Evolutionary conservation across 2,888 invertebrate genomes (phyloP).

Genomic region (Lacanobia oleracea): DNA sequence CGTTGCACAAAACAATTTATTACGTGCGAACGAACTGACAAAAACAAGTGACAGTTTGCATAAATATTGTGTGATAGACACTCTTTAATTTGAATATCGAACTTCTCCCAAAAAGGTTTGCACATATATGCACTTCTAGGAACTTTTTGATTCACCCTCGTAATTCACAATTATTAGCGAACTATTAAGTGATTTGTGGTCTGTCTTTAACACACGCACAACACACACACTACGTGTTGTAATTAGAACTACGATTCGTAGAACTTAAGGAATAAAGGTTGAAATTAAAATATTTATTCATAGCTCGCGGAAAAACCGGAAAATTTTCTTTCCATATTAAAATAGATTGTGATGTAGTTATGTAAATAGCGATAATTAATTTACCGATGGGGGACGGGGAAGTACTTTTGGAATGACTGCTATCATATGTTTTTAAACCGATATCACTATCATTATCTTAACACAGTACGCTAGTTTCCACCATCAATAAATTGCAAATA

Average conservation of each 20-base stretch:
- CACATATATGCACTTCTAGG: too few relatives aligned
- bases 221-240: constrained; percentile 33
- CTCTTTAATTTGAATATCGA: too few relatives aligned
- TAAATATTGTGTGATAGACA: too few relatives aligned
- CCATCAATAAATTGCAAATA: too few relatives aligned
- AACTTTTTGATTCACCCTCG: too few relatives aligned
- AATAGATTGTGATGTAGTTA: constrained; percentile 13
- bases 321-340: constrained; percentile 17
- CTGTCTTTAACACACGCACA: constrained; percentile 27
- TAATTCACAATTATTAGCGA: constrained; percentile 64
- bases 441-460: too few relatives aligned
- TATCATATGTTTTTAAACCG: neutral
- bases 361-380: constrained; percentile 13
- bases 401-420: constrained; percentile 21
- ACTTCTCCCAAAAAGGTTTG: too few relatives aligned
- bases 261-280: constrained; percentile 30
- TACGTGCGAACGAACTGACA: too few relatives aligned
- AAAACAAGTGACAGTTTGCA: too few relatives aligned
- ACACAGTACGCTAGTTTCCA: too few relatives aligned
- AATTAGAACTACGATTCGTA: constrained; percentile 45
- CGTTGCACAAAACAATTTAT: too few relatives aligned
- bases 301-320: constrained; percentile 13
- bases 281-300: constrained; percentile 17
- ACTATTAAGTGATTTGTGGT: constrained; percentile 65
- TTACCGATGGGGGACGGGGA: constrained; percentile 11